phyloP scores from a whole-genome alignment of 2,113 vertebrate species.

The Sus scrofa region DNA sequence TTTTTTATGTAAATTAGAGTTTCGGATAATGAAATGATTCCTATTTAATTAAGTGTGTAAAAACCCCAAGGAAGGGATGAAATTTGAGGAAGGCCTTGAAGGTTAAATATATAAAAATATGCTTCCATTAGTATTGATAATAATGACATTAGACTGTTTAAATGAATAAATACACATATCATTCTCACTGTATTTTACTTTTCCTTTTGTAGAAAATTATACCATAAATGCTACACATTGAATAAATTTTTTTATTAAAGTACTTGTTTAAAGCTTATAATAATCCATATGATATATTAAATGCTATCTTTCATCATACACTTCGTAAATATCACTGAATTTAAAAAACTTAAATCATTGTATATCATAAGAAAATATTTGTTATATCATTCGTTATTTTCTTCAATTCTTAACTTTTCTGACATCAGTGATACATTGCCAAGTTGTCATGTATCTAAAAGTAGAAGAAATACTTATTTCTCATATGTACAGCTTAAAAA shows the following conservation, averaged over 20 bases:
- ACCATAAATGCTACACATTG: background rate
- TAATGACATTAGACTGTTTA: background rate
- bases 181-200: background rate
- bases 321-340: background rate
- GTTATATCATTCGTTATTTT: background rate
- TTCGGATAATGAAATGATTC: background rate
- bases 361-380: background rate
- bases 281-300: background rate
- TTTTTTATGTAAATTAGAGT: background rate
- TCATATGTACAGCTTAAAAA: background rate
- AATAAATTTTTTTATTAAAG: background rate
- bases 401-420: slow-evolving; percentile 32
- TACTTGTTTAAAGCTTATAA: background rate
- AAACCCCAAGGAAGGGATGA: background rate
- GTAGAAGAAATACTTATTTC: background rate
- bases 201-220: background rate
- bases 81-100: background rate
- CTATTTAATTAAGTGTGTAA: background rate
- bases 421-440: background rate
- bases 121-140: background rate
- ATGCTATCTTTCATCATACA: background rate
- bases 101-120: background rate
- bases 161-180: background rate
- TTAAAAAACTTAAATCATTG: background rate
- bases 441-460: background rate